Percentiles rank a stretch among this genome's conserved stretches.
Evolutionary conservation across 92 coral and sea anemone species (phyloP).

Genomic region (Paramuricea clavata): DNA sequence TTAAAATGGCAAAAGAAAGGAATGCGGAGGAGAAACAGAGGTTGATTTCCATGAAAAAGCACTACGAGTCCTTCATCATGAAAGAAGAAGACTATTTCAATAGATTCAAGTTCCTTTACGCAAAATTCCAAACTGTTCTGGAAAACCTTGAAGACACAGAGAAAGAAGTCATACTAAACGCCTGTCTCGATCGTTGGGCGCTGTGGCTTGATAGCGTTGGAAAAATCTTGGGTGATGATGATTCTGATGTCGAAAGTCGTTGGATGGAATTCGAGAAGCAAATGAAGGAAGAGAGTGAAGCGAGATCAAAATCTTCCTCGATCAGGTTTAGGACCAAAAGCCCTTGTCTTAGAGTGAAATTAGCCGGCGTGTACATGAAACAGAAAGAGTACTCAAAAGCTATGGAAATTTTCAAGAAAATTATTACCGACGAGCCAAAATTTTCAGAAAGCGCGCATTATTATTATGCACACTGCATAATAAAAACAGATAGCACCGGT

Average conservation of each 20-base stretch:
- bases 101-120: conserved; percentile 5
- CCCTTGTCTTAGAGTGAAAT: conserved; percentile 40
- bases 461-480: conserved; percentile 42
- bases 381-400: not conserved
- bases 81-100: not conserved
- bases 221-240: conserved; percentile 27
- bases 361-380: conserved; percentile 16
- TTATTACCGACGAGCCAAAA: conserved; percentile 18
- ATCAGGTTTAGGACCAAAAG: conserved; percentile 37
- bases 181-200: conserved; percentile 49
- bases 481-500: conserved; percentile 6
- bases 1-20: not conserved
- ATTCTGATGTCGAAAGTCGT: not conserved
- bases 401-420: not conserved
- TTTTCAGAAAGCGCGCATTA: conserved; percentile 51
- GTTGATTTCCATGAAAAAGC: conserved; percentile 14
- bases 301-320: not conserved
- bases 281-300: not conserved
- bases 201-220: conserved; percentile 33
- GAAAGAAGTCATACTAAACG: conserved; percentile 10
- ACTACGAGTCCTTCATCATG: conserved; percentile 6
- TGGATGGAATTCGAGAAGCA: conserved; percentile 8
- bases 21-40: conserved; percentile 1
- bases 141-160: conserved; percentile 15
- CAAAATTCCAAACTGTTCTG: conserved; percentile 2